Evolutionary conservation across 2,888 invertebrate species (phyloP), one percentile per base, ranked within the genome.

Genomic region (Chouioia cunea): DNA sequence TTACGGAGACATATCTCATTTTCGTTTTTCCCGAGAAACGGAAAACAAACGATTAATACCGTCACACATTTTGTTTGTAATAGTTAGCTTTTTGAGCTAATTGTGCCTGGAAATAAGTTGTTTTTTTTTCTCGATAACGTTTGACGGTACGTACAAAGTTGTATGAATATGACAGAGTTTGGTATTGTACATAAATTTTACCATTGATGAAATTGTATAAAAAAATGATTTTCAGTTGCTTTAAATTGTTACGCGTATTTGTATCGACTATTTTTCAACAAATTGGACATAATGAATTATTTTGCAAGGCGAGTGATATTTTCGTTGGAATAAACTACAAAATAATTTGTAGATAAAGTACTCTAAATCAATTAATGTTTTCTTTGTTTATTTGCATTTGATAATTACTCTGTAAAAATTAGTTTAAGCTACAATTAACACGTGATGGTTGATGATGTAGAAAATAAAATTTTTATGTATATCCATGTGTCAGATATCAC

Each of bases 101-200:
- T 18, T 44, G 27, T 48, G 59, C 47, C 36, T 65, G 65, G 60
- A 65, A 65, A 60, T 60, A 65, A 20, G 54, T 50, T 62, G 20
- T 59, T 54, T 52, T 60, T 56, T 46, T 46, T 59, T 47, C 16
- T 23, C 22, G 47, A 23, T 47, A 47, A 16, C n/a, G 44, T 52
- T 52, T 48, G n/a, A 57, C 44, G 20, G 53, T 57, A 47, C 43
- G 20, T 50, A n/a, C 57, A 18, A 62, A 15, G 46, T 62, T 62
- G 16, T 23, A 57, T 63, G 54, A 15, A 16, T 50, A 50, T 2
- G 15, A 44, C 57, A 18, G 52, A 46, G 23, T 57, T 62, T 71
- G 43, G 53, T 66, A 63, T 71, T 71, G 71, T 71, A 66, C 66
- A 71, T 71, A 71, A 50, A 71, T 56, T 36, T 36, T 52, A 62